Percentiles rank a stretch among this genome's conserved stretches.
Conservation (phyloP, 2,113 vertebrate genomes). For the Morone saxatilis region DNA sequence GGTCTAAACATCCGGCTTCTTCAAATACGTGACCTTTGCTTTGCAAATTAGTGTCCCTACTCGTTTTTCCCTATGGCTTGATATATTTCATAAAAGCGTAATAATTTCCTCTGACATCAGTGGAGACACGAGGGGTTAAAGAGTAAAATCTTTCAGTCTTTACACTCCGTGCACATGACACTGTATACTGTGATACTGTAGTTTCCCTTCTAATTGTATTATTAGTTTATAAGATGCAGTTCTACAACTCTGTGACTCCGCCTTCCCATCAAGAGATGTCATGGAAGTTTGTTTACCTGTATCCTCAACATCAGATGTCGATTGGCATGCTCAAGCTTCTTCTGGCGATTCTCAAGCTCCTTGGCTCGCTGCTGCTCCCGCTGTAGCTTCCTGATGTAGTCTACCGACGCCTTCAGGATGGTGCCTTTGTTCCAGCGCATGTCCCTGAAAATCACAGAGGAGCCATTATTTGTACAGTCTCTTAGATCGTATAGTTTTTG, state of each 20-base stretch:
- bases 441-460: conserved; percentile 85
- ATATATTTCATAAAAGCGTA: not conserved
- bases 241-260: not conserved
- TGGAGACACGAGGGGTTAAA: too few species aligned
- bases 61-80: not conserved
- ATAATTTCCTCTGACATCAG: not conserved
- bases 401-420: conserved; percentile 97
- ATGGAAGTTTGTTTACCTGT: conserved; percentile 86
- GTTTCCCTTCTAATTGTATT: too few species aligned
- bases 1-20: not conserved
- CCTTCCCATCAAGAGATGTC: not conserved
- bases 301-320: conserved; percentile 94
- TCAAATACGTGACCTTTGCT: not conserved
- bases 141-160: too few species aligned
- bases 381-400: conserved; percentile 97
- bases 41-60: not conserved
- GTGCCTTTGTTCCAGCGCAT: conserved; percentile 99
- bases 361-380: conserved; percentile 94
- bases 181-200: too few species aligned
- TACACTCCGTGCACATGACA: too few species aligned
- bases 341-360: conserved; percentile 95
- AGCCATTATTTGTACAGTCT: conserved; percentile 2
- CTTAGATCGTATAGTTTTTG: not conserved
- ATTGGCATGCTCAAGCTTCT: conserved; percentile 96
- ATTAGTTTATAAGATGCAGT: not conserved